Percentiles rank a stretch among this genome's conserved stretches.
phyloP scores from a whole-genome alignment of 2,888 invertebrate species.

The Pterostichus madidus region DNA sequence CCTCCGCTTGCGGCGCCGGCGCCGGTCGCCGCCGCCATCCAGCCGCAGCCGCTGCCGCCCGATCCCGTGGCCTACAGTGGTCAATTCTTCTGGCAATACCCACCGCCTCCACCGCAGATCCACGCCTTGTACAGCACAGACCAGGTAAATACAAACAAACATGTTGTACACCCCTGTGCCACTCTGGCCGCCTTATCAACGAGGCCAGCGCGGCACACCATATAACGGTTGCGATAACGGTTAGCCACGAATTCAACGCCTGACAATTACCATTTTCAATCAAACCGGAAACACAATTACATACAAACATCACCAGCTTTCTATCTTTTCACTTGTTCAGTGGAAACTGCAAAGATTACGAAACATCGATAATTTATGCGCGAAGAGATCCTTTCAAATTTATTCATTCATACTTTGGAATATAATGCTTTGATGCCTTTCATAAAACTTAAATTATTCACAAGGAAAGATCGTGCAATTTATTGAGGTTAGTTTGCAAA shows the following conservation, averaged over 20 bases:
- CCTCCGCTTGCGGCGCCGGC: slow-evolving; percentile 72
- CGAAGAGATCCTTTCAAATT: slow-evolving; percentile 40
- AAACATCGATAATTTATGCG: slow-evolving; percentile 34
- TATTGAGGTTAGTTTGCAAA: slow-evolving; percentile 44
- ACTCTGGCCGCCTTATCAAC: background rate
- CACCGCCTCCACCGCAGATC: slow-evolving; percentile 88
- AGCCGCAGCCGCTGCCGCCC: slow-evolving; percentile 73
- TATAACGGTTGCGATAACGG: slow-evolving; percentile 30
- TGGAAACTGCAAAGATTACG: slow-evolving; percentile 53
- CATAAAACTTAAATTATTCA: background rate
- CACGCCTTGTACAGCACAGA: slow-evolving; percentile 87
- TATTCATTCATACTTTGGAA: background rate
- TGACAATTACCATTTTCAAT: background rate
- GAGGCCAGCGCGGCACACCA: no score
- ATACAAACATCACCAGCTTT: slow-evolving; percentile 20
- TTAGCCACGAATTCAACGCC: slow-evolving; percentile 5
- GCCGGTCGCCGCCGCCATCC: slow-evolving; percentile 71
- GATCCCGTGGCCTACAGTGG: slow-evolving; percentile 83
- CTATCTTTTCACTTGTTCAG: slow-evolving; percentile 58
- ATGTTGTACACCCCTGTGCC: background rate
- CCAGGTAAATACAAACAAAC: slow-evolving; percentile 81
- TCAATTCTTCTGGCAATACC: slow-evolving; percentile 91
- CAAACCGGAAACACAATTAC: slow-evolving; percentile 30
- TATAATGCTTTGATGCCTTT: background rate
- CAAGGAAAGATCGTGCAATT: slow-evolving; percentile 35